Evolutionary conservation across 2,113 vertebrate species (phyloP).

Genomic region (Phocoena sinus): DNA sequence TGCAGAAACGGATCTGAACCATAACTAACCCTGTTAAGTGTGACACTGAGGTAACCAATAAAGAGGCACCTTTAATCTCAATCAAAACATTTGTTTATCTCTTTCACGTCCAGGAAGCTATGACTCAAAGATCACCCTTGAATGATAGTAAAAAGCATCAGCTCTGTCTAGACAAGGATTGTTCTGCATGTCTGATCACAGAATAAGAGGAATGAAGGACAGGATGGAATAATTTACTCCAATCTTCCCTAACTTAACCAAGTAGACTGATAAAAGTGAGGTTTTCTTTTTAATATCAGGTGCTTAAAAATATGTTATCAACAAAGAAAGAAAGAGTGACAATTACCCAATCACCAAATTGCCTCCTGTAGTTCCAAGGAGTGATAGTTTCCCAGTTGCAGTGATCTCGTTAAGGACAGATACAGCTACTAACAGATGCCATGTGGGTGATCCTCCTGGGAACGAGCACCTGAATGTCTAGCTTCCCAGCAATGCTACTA

Average conservation of each 20-base stretch:
- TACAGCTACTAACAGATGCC: not conserved
- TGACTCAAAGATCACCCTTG: not conserved
- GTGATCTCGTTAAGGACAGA: not conserved
- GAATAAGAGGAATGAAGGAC: not conserved
- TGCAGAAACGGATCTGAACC: not conserved
- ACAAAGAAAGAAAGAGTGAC: not conserved
- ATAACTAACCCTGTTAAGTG: not conserved
- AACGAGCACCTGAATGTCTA: not conserved
- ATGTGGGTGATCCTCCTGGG: fast-evolving
- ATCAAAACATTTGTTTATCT: not conserved
- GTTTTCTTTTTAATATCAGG: not conserved
- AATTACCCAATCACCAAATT: not conserved
- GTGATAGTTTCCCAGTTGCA: not conserved
- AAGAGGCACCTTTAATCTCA: not conserved
- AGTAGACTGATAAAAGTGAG: not conserved
- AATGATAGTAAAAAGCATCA: not conserved
- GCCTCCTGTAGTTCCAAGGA: not conserved
- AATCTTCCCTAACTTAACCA: not conserved
- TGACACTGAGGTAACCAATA: not conserved
- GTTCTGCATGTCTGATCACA: conserved; percentile 52
- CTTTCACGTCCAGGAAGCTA: not conserved
- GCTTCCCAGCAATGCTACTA: not conserved
- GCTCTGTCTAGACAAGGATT: conserved; percentile 60
- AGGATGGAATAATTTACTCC: not conserved
- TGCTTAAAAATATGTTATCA: not conserved